These are phyloP conservation scores for Melanostigma gelatinosum DNA, from an alignment of 2,113 vertebrate species.

Conservation along the genomic window DNA sequence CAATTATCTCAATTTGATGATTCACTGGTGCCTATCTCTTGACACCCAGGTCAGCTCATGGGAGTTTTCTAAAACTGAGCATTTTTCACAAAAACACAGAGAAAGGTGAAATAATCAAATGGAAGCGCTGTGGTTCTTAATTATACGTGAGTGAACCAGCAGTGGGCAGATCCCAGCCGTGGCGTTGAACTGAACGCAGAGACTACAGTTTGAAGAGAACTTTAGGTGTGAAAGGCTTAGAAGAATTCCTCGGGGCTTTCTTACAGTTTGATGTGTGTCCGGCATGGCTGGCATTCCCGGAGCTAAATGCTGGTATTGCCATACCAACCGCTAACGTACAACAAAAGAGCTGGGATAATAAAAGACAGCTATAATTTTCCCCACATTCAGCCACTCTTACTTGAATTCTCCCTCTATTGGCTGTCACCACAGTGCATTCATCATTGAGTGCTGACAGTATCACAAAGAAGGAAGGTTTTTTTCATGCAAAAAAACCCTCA, in stretches of 20 bases:
- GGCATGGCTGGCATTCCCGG: conserved; percentile 56
- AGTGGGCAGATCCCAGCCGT: background rate
- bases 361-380: conserved; percentile 38
- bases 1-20: background rate
- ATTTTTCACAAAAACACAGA: too few species aligned
- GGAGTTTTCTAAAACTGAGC: too few species aligned
- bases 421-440: background rate
- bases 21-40: too few species aligned
- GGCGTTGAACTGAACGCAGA: background rate
- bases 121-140: background rate
- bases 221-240: conserved; percentile 17
- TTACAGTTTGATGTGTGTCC: conserved; percentile 25
- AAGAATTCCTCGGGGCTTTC: conserved; percentile 6
- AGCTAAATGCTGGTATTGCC: conserved; percentile 41
- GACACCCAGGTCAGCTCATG: too few species aligned
- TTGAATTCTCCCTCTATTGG: background rate
- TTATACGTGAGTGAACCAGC: background rate
- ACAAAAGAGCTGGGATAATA: conserved; percentile 48
- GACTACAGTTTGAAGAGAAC: background rate
- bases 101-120: background rate
- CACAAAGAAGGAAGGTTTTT: background rate
- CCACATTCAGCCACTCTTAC: conserved; percentile 1
- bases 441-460: background rate
- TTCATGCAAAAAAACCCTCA: background rate
- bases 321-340: conserved; percentile 57